These are phyloP conservation scores for Maylandia zebra DNA, from an alignment of 2,113 vertebrate species.

Conservation along the genomic window DNA sequence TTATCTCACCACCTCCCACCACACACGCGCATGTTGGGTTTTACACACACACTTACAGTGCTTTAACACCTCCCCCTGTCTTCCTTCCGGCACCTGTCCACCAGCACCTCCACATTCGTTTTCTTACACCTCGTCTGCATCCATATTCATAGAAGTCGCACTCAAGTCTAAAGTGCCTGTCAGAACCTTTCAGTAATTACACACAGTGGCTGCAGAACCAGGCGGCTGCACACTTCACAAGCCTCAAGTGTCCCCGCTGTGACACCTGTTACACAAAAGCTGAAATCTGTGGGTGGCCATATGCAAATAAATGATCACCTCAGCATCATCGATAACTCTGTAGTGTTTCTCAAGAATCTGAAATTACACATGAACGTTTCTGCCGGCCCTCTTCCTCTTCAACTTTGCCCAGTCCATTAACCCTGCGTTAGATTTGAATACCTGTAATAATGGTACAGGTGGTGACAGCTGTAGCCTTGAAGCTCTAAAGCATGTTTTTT, in stretches of 20 bases:
- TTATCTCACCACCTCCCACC: constrained; percentile 27
- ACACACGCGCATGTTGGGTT: not conserved
- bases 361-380: not conserved
- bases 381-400: not conserved
- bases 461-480: not conserved
- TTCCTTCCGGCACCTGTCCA: constrained; percentile 2
- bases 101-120: constrained; percentile 4
- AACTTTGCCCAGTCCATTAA: not conserved
- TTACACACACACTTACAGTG: not conserved
- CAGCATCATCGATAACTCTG: not conserved
- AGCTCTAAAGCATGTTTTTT: not conserved
- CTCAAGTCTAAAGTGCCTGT: not conserved
- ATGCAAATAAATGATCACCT: not conserved
- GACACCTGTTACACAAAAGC: not conserved
- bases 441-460: not conserved
- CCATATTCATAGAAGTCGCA: not conserved
- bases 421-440: not conserved
- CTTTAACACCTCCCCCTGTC: not conserved
- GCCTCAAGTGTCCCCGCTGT: not conserved
- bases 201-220: not conserved
- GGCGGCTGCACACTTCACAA: not conserved
- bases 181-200: not conserved
- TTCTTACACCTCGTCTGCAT: not conserved
- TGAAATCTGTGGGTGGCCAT: not conserved
- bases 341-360: not conserved